Percentiles rank a stretch among this genome's conserved stretches.
Conservation (phyloP, 2,797 vertebrate genomes). For the Thaleichthys pacificus region DNA sequence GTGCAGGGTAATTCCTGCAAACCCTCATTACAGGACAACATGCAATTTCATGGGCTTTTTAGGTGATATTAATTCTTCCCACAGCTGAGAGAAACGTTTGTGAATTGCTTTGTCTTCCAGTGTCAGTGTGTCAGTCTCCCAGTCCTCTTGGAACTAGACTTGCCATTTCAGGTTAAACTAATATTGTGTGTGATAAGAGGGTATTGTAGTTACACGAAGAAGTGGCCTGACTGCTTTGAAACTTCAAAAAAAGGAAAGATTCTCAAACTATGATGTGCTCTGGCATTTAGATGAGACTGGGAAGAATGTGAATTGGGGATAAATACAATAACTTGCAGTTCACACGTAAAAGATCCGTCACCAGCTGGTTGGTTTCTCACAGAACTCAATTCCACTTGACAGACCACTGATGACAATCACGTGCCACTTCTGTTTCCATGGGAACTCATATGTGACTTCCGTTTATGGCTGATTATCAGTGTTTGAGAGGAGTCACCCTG, state of each 20-base stretch:
- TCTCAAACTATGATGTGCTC: conserved; percentile 36
- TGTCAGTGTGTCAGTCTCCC: too few relatives aligned
- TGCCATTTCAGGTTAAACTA: too few relatives aligned
- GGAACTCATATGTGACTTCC: conserved; percentile 63
- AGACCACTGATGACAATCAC: conserved; percentile 58
- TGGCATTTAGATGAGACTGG: conserved; percentile 32
- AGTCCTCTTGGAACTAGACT: too few relatives aligned
- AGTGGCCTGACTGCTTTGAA: neutral
- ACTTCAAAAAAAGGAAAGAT: neutral
- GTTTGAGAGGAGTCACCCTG: conserved; percentile 52
- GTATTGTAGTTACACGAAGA: too few relatives aligned
- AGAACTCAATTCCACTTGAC: conserved; percentile 61
- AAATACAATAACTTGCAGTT: conserved; percentile 33
- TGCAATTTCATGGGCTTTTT: too few relatives aligned
- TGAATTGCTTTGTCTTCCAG: too few relatives aligned
- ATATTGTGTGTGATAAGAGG: too few relatives aligned
- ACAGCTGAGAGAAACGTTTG: too few relatives aligned
- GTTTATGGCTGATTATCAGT: neutral
- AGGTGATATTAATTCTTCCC: too few relatives aligned
- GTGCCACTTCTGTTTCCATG: conserved; percentile 73
- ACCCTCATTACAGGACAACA: too few relatives aligned
- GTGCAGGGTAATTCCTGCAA: too few relatives aligned
- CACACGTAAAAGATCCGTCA: conserved; percentile 67
- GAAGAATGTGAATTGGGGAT: conserved; percentile 5
- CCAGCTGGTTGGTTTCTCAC: conserved; percentile 66